Percentiles rank a stretch among this genome's conserved stretches.
Conservation (phyloP, 2,888 invertebrate species). For the Unio pictorum region DNA sequence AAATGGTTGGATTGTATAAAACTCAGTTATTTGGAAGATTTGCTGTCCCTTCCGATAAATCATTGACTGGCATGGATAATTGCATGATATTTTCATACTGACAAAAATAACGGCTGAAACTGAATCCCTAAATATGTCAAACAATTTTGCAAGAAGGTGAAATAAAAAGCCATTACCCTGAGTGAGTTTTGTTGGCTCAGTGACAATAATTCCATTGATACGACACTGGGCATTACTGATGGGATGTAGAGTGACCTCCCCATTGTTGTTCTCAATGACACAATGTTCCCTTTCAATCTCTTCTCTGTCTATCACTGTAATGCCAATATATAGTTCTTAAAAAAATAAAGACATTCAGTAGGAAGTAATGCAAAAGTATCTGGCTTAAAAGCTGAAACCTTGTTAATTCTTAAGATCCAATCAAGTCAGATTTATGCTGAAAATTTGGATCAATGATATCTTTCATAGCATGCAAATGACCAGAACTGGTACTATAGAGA, state of each 20-base stretch:
- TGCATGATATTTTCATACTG: too few relatives aligned
- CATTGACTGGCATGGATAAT: too few relatives aligned
- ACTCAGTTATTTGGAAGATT: too few relatives aligned
- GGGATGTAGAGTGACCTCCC: constrained; percentile 55
- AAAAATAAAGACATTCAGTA: not conserved
- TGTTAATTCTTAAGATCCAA: not conserved
- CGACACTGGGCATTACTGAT: constrained; percentile 52
- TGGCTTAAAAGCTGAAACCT: too few relatives aligned
- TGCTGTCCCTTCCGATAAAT: too few relatives aligned
- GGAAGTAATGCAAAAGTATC: not conserved
- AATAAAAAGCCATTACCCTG: constrained; percentile 48
- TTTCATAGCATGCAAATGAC: too few relatives aligned
- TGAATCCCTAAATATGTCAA: not conserved
- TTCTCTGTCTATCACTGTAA: constrained; percentile 71
- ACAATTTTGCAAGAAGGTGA: not conserved
- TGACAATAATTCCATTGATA: constrained; percentile 58
- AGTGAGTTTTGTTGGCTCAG: constrained; percentile 54
- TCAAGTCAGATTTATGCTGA: too few relatives aligned
- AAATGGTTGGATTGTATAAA: too few relatives aligned
- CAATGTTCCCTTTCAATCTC: constrained; percentile 64
- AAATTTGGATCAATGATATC: too few relatives aligned
- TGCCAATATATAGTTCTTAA: not conserved
- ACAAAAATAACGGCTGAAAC: not conserved
- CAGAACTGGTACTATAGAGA: too few relatives aligned
- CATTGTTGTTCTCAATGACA: constrained; percentile 50